Base-by-base conservation (phyloP, 2,797 vertebrate genomes). In the Gallinago nigripennis region DNA sequence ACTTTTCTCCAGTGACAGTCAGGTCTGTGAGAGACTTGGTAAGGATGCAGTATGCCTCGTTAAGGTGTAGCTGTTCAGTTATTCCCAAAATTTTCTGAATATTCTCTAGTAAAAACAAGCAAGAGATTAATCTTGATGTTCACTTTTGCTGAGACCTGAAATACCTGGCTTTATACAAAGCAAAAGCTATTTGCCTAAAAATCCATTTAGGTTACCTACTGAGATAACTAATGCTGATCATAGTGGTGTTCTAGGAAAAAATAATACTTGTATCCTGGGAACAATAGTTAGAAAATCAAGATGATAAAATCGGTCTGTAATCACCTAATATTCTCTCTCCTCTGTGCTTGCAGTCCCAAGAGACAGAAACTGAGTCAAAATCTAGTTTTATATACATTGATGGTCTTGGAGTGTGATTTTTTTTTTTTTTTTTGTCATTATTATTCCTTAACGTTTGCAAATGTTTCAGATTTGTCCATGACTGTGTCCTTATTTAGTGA, bases 171-270 rank as follows among this genome's bases (percentile, higher is more conserved):
- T 86, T 57, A 35, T 72, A 54, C 21, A 35, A 35, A 72, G 63
- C 20, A 69, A 45, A 88, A 91, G 24, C 68, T 82, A 39, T 91
- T 94, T 90, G 30, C 87, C 83, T 83, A 81, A 82, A 96, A 92
- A 91, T 92, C 65, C 35, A 54, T 92, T 91, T 92, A 0, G 1
- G 72, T 77, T 90, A 35, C 81, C 81, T 82, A 4, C 64, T 75
- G 81, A 57, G 60, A 68, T 91, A 89, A 93, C 28, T 80, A 80
- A 88, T 64, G 45, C 2, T 3, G 46, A 76, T 91, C 50, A 46
- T 56, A 64, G 54, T 31, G 35, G 17, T 50, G 16, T 71, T 92
- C 58, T 58, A 91, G 58, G 56, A 80, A 69, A 68, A 68, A 92
- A 41, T 45, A 50, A 20, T 76, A 25, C 20, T 68, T 87, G n/a